These are phyloP conservation scores for Pristiophorus japonicus DNA, from an alignment of 2,113 vertebrate species.

Conservation along the genomic window DNA sequence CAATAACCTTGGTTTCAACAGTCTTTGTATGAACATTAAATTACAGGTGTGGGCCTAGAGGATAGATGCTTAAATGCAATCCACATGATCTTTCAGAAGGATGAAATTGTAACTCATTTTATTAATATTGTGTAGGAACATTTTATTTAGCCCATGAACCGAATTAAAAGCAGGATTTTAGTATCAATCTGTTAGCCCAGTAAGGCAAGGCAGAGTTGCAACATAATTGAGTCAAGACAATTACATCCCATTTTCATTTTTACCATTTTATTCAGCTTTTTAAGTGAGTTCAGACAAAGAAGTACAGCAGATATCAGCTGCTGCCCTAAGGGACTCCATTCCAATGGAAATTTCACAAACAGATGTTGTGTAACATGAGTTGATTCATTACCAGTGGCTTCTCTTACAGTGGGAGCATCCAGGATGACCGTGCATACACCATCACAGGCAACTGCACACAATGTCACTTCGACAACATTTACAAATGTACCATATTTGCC, in stretches of 20 bases:
- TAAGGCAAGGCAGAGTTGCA: too few relatives aligned
- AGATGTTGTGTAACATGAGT: not conserved
- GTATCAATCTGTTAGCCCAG: not conserved
- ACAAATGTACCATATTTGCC: too few relatives aligned
- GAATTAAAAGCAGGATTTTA: not conserved
- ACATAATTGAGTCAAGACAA: not conserved
- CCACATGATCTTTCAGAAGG: not conserved
- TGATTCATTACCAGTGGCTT: not conserved
- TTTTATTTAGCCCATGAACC: too few relatives aligned
- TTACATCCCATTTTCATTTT: not conserved
- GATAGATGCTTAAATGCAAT: not conserved
- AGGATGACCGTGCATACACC: not conserved
- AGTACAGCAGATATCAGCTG: not conserved
- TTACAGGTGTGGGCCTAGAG: not conserved
- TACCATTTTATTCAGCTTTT: not conserved
- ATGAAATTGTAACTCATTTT: not conserved
- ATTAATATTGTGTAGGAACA: not conserved
- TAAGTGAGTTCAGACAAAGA: not conserved
- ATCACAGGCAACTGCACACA: not conserved
- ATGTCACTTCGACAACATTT: not conserved
- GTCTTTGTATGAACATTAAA: not conserved
- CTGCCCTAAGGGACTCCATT: not conserved
- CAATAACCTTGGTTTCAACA: too few relatives aligned
- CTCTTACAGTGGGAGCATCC: too few relatives aligned
- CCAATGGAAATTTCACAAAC: not conserved